Conservation (phyloP, 2,888 invertebrate species). For the Rhagonycha fulva region DNA sequence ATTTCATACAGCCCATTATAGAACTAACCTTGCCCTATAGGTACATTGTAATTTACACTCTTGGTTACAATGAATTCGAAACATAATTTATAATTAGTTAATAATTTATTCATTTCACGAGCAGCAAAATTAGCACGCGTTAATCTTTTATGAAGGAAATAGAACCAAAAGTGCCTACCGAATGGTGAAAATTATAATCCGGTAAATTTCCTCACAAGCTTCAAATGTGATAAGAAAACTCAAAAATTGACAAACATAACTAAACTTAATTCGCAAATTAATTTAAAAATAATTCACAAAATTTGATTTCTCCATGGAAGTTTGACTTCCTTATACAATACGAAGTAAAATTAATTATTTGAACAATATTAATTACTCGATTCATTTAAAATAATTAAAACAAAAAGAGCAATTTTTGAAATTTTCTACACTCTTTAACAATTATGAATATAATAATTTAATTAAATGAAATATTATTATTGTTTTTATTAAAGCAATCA, state of each 20-base stretch:
- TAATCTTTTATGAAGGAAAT: background rate
- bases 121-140: background rate
- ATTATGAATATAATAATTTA: background rate
- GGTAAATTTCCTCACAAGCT: background rate
- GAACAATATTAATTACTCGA: background rate
- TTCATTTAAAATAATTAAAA: background rate
- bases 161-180: background rate
- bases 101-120: background rate
- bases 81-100: background rate
- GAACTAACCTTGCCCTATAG: background rate
- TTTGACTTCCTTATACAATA: background rate
- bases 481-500: background rate
- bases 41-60: background rate
- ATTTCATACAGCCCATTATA: constrained; percentile 16
- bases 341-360: background rate
- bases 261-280: background rate
- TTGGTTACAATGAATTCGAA: background rate
- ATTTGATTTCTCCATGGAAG: background rate
- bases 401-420: background rate
- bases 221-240: background rate
- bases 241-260: background rate
- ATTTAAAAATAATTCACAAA: background rate
- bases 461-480: background rate
- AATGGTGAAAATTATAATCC: background rate
- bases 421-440: background rate